phyloP scores from a whole-genome alignment of 2,113 vertebrate species.

The Ovis canadensis region DNA sequence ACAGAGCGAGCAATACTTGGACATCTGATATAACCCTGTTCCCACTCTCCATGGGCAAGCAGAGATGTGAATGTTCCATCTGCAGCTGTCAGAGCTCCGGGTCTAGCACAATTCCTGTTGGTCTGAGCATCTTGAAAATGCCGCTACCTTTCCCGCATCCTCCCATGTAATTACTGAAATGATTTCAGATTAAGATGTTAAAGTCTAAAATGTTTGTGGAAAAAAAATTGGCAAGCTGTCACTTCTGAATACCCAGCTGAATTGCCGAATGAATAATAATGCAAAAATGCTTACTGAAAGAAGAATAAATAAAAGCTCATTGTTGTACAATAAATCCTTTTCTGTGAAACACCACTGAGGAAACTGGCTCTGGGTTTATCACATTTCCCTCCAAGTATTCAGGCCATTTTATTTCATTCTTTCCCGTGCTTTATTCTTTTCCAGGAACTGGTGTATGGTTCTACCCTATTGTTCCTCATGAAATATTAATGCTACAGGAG shows the following conservation, averaged over 20 bases:
- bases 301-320: conserved; percentile 62
- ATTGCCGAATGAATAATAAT: conserved; percentile 61
- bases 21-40: neutral
- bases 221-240: conserved; percentile 67
- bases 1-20: too few relatives aligned
- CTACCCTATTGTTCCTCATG: conserved; percentile 29
- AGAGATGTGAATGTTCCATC: neutral
- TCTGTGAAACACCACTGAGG: conserved; percentile 11
- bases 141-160: neutral
- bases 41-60: neutral
- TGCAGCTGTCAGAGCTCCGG: neutral
- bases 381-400: conserved; percentile 26
- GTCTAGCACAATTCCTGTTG: neutral
- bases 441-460: neutral
- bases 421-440: neutral
- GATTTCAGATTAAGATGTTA: conserved; percentile 71
- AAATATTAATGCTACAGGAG: conserved; percentile 37
- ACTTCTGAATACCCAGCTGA: conserved; percentile 59
- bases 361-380: conserved; percentile 47
- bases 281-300: conserved; percentile 52
- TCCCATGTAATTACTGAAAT: conserved; percentile 41
- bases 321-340: conserved; percentile 53
- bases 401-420: neutral
- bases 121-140: neutral
- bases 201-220: conserved; percentile 56